A percentile compares a stretch with the other conserved stretches of the same genome.
These are phyloP conservation scores for Neosilurus mollespiculum DNA, from an alignment of 2,797 vertebrate genomes.

Conservation along the genomic window DNA sequence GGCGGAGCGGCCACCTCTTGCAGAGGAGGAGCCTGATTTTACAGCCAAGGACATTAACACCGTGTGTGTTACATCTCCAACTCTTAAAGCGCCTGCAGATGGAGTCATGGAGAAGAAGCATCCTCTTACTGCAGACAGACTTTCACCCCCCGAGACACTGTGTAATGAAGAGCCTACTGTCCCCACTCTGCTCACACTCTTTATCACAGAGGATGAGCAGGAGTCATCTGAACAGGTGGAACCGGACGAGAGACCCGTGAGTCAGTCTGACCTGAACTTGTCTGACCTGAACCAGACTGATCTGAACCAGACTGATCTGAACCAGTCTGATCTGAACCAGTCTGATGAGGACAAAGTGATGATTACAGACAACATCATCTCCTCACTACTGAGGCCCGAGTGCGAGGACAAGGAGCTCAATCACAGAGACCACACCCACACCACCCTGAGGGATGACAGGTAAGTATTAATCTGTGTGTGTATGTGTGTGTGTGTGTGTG, in stretches of 20 bases:
- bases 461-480: constrained; percentile 13
- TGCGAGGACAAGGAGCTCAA: neutral
- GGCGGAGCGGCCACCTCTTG: constrained; percentile 61
- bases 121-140: constrained; percentile 37
- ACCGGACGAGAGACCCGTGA: constrained; percentile 19
- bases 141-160: constrained; percentile 53
- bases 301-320: no score
- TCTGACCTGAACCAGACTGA: no score
- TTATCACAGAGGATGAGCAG: constrained; percentile 24
- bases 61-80: neutral
- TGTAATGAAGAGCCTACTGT: neutral
- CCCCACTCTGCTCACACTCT: neutral
- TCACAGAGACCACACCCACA: neutral
- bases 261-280: constrained; percentile 36
- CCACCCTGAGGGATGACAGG: neutral
- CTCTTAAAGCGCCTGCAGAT: neutral
- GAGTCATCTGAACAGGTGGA: neutral
- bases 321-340: no score
- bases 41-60: constrained; percentile 52
- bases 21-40: constrained; percentile 59
- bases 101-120: constrained; percentile 16
- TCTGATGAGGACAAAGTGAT: constrained; percentile 72
- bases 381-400: constrained; percentile 3
- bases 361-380: constrained; percentile 54
- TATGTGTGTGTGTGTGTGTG: neutral